phyloP scores from a whole-genome alignment of 2,113 vertebrate genomes.

The Muscicapa adusta region DNA sequence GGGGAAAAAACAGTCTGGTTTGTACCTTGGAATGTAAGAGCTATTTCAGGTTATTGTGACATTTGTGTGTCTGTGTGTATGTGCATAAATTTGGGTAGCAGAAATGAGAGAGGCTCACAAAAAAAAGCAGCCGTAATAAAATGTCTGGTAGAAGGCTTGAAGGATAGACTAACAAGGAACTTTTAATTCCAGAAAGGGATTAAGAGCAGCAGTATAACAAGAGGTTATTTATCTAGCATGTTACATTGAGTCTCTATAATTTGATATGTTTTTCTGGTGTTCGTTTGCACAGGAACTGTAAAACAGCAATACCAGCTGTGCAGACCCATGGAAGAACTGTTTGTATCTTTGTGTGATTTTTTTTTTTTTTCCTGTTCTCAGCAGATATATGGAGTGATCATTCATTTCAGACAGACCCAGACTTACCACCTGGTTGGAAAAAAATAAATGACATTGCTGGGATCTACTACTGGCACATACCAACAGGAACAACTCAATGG shows the following conservation, averaged over 20 bases:
- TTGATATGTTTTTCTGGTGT: not conserved
- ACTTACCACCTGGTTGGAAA: conserved; percentile 93
- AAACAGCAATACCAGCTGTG: not conserved
- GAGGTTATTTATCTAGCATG: not conserved
- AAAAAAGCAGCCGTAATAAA: not conserved
- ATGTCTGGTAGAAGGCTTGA: not conserved
- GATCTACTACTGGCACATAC: conserved; percentile 95
- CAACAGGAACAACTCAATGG: conserved; percentile 91
- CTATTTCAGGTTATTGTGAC: not conserved
- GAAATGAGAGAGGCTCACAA: not conserved
- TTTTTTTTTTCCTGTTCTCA: conserved; percentile 32
- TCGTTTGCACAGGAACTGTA: not conserved
- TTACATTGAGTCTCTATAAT: not conserved
- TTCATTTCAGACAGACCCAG: conserved; percentile 91
- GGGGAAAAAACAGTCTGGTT: not conserved
- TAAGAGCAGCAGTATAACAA: not conserved
- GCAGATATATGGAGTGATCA: conserved; percentile 90
- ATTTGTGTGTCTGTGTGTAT: not conserved
- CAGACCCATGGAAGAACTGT: not conserved
- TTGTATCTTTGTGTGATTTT: not conserved
- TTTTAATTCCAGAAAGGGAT: not conserved
- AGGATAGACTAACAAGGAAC: not conserved
- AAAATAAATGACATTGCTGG: conserved; percentile 87
- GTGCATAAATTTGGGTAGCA: not conserved
- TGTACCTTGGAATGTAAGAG: not conserved